Evolutionary conservation across 1,140 invertebrate genomes (phyloP).

Genomic region (Leptopilina boulardi): DNA sequence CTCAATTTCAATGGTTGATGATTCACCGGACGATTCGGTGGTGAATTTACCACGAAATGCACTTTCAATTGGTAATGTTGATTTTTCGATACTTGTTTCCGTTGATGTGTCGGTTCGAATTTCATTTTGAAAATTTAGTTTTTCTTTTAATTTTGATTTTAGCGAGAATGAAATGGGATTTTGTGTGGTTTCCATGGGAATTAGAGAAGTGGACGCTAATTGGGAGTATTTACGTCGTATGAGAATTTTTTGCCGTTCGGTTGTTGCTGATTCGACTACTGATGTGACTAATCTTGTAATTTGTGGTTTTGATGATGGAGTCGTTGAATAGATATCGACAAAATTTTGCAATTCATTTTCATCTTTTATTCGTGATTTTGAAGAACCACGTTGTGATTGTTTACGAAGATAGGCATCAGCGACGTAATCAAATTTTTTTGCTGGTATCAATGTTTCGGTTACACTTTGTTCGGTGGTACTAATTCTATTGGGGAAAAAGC

Average conservation of each 20-base stretch:
- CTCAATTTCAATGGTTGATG: slow-evolving; percentile 74
- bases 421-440: slow-evolving; percentile 70
- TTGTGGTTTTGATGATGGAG: slow-evolving; percentile 62
- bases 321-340: slow-evolving; percentile 54
- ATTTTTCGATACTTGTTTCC: slow-evolving; percentile 64
- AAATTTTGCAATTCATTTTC: slow-evolving; percentile 50
- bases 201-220: slow-evolving; percentile 63
- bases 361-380: slow-evolving; percentile 43
- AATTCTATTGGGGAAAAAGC: slow-evolving; percentile 60
- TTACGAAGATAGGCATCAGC: slow-evolving; percentile 69
- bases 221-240: slow-evolving; percentile 73
- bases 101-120: slow-evolving; percentile 60
- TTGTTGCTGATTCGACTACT: slow-evolving; percentile 73
- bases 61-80: slow-evolving; percentile 70
- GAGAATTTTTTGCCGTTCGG: slow-evolving; percentile 73
- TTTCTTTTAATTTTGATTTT: slow-evolving; percentile 2
- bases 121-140: slow-evolving; percentile 61
- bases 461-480: slow-evolving; percentile 60
- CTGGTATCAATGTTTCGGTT: slow-evolving; percentile 70
- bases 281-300: slow-evolving; percentile 75
- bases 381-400: slow-evolving; percentile 60
- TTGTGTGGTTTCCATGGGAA: slow-evolving; percentile 58
- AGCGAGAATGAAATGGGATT: not conserved
- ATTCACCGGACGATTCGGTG: slow-evolving; percentile 66
- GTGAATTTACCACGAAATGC: slow-evolving; percentile 67